phyloP scores from a whole-genome alignment of 2,888 invertebrate genomes.

The Nematopogon swammerdamellus region DNA sequence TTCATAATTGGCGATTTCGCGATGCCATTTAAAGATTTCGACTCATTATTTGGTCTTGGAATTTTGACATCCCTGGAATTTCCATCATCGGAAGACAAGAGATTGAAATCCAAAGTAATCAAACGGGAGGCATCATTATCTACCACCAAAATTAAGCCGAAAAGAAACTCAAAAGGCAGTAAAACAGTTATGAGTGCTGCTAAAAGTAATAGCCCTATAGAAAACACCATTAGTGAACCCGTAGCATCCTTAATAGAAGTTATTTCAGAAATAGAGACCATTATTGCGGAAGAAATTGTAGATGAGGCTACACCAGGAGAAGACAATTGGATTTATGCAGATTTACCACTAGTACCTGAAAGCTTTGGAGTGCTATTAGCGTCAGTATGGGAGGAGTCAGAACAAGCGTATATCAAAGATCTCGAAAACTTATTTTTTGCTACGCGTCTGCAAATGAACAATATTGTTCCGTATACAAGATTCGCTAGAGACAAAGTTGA shows the following conservation, averaged over 20 bases:
- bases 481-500: slow-evolving; percentile 52
- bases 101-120: slow-evolving; percentile 31
- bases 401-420: slow-evolving; percentile 46
- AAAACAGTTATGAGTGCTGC: slow-evolving; percentile 17
- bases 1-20: slow-evolving; percentile 40
- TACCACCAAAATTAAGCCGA: slow-evolving; percentile 24
- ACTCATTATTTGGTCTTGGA: slow-evolving; percentile 38
- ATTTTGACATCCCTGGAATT: slow-evolving; percentile 32
- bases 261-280: background rate
- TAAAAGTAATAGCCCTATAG: no score
- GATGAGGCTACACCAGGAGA: slow-evolving; percentile 27
- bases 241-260: no score
- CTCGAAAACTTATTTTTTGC: slow-evolving; percentile 55
- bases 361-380: slow-evolving; percentile 35
- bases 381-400: slow-evolving; percentile 49
- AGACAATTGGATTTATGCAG: slow-evolving; percentile 45
- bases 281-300: slow-evolving; percentile 18
- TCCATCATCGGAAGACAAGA: slow-evolving; percentile 30
- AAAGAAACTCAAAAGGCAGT: slow-evolving; percentile 24
- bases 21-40: slow-evolving; percentile 27
- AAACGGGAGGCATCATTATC: slow-evolving; percentile 26
- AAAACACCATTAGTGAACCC: no score
- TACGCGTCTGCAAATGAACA: slow-evolving; percentile 52
- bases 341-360: slow-evolving; percentile 31
- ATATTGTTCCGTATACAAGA: slow-evolving; percentile 53